Evolutionary conservation across 2,797 vertebrate species (phyloP).

Genomic region (Lepus townsendii): DNA sequence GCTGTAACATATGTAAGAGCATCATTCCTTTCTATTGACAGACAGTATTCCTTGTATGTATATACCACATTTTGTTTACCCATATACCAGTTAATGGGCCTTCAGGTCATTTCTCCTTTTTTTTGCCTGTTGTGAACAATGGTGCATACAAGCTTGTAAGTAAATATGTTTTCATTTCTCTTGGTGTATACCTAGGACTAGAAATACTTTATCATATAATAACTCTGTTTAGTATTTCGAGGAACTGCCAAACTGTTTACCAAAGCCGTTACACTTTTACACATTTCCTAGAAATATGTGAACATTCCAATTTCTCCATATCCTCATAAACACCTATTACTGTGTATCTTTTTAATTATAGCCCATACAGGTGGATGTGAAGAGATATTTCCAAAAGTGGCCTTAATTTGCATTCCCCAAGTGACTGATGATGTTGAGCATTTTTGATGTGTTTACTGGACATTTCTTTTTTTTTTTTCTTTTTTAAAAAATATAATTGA

Average conservation of each 20-base stretch:
- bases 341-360: neutral
- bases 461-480: neutral
- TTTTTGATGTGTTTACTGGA: neutral
- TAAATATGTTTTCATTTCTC: constrained; percentile 5
- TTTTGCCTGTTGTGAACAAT: neutral
- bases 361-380: neutral
- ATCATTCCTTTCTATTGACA: neutral
- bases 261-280: neutral
- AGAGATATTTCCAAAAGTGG: neutral
- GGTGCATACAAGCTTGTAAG: neutral
- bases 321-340: neutral
- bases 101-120: neutral
- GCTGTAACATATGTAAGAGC: neutral
- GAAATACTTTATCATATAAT: neutral
- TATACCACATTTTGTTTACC: neutral
- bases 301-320: neutral
- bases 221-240: neutral
- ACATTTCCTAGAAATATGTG: neutral
- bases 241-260: neutral
- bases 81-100: neutral
- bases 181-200: neutral
- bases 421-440: neutral
- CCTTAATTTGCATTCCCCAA: constrained; percentile 4
- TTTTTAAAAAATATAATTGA: no score
- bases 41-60: neutral